Conservation (phyloP, 2,888 invertebrate species). For the Papilio protenor region DNA sequence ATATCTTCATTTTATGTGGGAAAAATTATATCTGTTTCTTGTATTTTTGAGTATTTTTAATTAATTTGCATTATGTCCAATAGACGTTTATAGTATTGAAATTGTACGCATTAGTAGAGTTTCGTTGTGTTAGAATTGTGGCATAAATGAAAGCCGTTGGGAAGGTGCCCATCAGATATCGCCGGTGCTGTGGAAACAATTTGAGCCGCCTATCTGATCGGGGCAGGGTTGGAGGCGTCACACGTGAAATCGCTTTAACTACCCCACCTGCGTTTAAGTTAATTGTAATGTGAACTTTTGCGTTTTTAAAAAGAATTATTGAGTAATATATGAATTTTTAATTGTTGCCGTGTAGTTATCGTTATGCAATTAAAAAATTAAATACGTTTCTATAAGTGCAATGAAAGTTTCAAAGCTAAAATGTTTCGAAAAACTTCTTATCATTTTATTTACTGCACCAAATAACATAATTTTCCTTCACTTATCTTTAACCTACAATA, state of each 20-base stretch:
- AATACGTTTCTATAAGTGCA: not conserved
- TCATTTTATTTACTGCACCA: not conserved
- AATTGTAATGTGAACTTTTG: conserved; percentile 49
- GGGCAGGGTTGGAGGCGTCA: conserved; percentile 58
- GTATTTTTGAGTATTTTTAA: not conserved
- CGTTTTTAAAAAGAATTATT: conserved; percentile 4
- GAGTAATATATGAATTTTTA: not conserved
- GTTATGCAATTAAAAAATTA: not conserved
- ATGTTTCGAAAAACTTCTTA: not conserved
- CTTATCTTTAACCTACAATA: not conserved
- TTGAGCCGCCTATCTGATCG: conserved; percentile 77
- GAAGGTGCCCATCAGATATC: conserved; percentile 73
- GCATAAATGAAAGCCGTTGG: conserved; percentile 52
- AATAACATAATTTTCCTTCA: not conserved
- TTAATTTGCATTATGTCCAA: not conserved
- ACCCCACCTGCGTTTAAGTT: conserved; percentile 56
- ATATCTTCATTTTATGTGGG: no score
- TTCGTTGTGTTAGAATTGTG: conserved; percentile 47
- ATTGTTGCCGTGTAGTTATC: not conserved
- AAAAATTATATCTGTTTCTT: not conserved
- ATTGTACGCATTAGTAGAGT: conserved; percentile 36
- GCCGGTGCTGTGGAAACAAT: conserved; percentile 77
- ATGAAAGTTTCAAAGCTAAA: not conserved
- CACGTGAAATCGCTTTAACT: conserved; percentile 62
- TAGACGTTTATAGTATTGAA: not conserved